Evolutionary conservation across 2,113 vertebrate genomes (phyloP).

Genomic region (Psettodes erumei): DNA sequence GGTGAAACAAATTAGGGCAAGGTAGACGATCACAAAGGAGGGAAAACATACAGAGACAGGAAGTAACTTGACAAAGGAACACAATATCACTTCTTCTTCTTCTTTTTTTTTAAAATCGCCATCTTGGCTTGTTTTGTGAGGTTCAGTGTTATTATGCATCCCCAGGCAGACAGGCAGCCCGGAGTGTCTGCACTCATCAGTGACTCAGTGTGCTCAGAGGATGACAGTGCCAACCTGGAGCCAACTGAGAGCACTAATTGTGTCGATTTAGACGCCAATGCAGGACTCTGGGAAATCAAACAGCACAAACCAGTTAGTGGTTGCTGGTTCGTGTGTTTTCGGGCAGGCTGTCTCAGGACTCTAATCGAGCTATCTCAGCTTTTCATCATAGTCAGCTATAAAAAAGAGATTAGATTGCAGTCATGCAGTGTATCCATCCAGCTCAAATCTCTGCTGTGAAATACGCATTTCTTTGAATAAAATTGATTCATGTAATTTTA

Average conservation of each 20-base stretch:
- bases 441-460: not conserved
- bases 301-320: constrained; percentile 27
- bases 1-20: too few relatives aligned
- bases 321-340: constrained; percentile 29
- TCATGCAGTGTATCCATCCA: not conserved
- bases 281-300: constrained; percentile 47
- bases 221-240: constrained; percentile 54
- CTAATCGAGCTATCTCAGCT: not conserved
- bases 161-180: constrained; percentile 45
- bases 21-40: too few relatives aligned
- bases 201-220: constrained; percentile 57
- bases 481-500: too few relatives aligned
- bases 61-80: too few relatives aligned
- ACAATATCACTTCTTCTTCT: not conserved
- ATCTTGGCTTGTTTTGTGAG: constrained; percentile 6
- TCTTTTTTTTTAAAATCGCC: constrained; percentile 16
- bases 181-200: constrained; percentile 42
- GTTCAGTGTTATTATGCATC: constrained; percentile 27
- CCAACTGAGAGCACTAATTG: constrained; percentile 54
- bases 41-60: too few relatives aligned
- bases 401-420: not conserved
- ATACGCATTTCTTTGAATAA: not conserved
- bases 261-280: constrained; percentile 53
- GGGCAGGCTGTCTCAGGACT: constrained; percentile 8
- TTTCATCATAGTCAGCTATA: not conserved